phyloP scores from a whole-genome alignment of 2,113 vertebrate species.

The Oceanites oceanicus region DNA sequence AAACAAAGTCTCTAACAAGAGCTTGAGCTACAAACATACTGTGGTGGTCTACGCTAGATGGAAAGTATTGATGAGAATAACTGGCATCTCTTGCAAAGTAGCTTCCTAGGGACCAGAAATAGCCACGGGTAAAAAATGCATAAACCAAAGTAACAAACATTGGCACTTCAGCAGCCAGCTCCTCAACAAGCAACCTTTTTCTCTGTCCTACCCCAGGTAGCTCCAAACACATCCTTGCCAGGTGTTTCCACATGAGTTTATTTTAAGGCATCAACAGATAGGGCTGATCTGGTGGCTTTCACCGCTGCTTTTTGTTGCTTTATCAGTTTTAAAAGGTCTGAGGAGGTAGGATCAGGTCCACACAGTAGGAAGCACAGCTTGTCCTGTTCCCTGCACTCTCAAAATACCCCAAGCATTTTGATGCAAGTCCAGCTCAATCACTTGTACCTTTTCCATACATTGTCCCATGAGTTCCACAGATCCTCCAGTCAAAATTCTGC shows the following conservation, averaged over 20 bases:
- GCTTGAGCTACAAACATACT: slow-evolving; percentile 69
- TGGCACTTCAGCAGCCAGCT: neutral
- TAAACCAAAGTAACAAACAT: neutral
- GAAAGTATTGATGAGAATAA: slow-evolving; percentile 59
- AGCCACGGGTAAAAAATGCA: neutral
- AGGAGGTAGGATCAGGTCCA: neutral
- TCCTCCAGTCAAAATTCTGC: slow-evolving; percentile 82
- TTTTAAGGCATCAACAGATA: neutral
- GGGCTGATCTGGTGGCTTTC: neutral
- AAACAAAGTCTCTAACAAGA: slow-evolving; percentile 61
- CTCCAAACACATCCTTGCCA: neutral
- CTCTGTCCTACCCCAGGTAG: neutral
- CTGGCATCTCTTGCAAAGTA: slow-evolving; percentile 75
- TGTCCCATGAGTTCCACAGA: slow-evolving; percentile 77
- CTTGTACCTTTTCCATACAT: slow-evolving; percentile 79
- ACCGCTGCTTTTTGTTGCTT: neutral
- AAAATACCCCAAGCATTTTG: neutral
- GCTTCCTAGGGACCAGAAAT: slow-evolving; percentile 65
- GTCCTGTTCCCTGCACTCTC: neutral
- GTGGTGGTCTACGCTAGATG: neutral
- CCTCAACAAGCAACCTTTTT: neutral
- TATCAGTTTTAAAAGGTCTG: neutral
- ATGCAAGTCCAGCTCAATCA: neutral
- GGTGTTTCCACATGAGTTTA: neutral
- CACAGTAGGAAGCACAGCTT: neutral